Evolutionary conservation across 2,888 invertebrate species (phyloP).

Genomic region (Pinctada fucata): DNA sequence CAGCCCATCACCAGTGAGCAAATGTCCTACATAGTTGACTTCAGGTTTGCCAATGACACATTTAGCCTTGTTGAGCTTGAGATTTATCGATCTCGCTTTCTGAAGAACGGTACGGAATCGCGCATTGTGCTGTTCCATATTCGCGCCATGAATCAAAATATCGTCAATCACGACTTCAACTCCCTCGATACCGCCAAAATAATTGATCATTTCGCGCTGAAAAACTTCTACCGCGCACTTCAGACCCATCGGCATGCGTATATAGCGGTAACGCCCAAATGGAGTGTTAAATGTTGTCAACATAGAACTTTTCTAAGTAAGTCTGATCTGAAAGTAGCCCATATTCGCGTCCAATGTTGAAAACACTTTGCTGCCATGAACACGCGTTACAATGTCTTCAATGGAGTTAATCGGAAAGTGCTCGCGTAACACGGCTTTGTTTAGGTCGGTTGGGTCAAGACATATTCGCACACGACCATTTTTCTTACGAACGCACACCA

Average conservation of each 20-base stretch:
- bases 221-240: not conserved
- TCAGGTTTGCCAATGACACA: constrained; percentile 26
- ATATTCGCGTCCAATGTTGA: no score
- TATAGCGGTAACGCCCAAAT: no score
- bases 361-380: no score
- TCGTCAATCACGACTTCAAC: constrained; percentile 25
- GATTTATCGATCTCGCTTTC: constrained; percentile 22
- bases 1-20: constrained; percentile 28
- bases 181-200: not conserved
- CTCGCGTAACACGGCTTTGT: no score
- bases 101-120: constrained; percentile 19
- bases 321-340: constrained; percentile 36
- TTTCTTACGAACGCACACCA: no score
- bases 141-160: constrained; percentile 23
- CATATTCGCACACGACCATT: no score
- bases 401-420: no score
- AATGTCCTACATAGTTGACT: constrained; percentile 42
- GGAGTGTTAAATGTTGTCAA: no score
- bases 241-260: not conserved
- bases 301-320: no score
- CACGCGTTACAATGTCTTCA: no score
- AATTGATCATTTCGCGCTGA: not conserved
- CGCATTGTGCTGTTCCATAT: constrained; percentile 15
- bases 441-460: no score
- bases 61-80: constrained; percentile 32